Evolutionary conservation across 1,140 invertebrate species (phyloP), one percentile per base, ranked within the genome.

Genomic region (Carcinoscorpius rotundicauda): DNA sequence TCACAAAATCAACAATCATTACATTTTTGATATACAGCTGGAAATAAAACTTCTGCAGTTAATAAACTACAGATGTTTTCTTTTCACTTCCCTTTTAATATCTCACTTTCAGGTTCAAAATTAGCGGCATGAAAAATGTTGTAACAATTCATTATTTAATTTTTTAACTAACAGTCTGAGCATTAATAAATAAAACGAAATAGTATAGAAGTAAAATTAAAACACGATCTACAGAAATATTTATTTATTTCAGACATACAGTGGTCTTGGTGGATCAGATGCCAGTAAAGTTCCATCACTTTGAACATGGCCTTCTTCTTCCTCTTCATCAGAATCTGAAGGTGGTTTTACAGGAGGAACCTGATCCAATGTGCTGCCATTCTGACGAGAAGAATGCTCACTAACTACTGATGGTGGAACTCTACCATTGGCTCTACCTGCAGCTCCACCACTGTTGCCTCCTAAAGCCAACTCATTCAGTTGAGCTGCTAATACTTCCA

Each of bases 221-320:
- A 29, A 29, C 29, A 29, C 2, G 29, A 29, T 29, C 2, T 29
- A 29, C 29, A 29, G 29, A 29, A 29, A 29, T 29, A 29, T 29
- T 29, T 29, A 29, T 29, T 29, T 1, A 29, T 29, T 29, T 2
- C 2, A 8, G 58, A 77, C 91, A 89, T 83, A 95, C 91, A 97
- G 83, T 71, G 95, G 93, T 76, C 96, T 91, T 4, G 93, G 92
- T 49, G 93, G 93, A 80, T 98, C 94, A 73, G 92, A 96, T 55
- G 94, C 94, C 5, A 97, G 81, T 51, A 97, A 79, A 2, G 94
- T 97, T 62, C 94, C 95, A 79, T 97, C 93, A 73, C 93, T 93
- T 52, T 80, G 77, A 59, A 73, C 72, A 4, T 76, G 76, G 52
- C 78, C 82, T 64, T 83, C 82, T 61, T 75, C 73, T 62, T 80